A percentile compares a stretch with the other conserved stretches of the same genome.
Conservation (phyloP, 2,113 vertebrate species). For the Osmerus eperlanus region DNA sequence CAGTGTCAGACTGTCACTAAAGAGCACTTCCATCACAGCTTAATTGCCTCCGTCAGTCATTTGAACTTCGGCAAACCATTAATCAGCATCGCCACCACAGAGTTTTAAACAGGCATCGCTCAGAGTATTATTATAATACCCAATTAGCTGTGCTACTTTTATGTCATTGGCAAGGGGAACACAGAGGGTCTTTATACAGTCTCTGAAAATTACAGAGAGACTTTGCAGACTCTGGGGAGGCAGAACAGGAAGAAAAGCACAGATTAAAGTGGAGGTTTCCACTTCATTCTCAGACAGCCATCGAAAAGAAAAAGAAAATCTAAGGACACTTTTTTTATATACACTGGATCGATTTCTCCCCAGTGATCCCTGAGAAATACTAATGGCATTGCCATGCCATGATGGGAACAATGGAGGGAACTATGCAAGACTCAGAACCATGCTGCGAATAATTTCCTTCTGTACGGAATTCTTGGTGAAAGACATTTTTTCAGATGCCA, state of each 20-base stretch:
- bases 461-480: constrained; percentile 8
- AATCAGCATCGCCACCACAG: constrained; percentile 50
- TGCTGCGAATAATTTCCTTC: not conserved
- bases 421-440: constrained; percentile 10
- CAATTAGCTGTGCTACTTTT: constrained; percentile 40
- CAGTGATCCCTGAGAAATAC: constrained; percentile 25
- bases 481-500: constrained; percentile 4
- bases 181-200: constrained; percentile 46
- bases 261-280: constrained; percentile 49
- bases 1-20: constrained; percentile 36
- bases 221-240: constrained; percentile 13
- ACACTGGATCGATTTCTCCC: constrained; percentile 7
- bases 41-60: constrained; percentile 22
- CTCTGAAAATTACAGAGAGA: constrained; percentile 44
- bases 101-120: constrained; percentile 44
- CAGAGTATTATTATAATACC: constrained; percentile 52
- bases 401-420: not conserved
- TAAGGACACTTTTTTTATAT: not conserved
- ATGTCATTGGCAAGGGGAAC: constrained; percentile 45
- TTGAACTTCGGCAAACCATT: constrained; percentile 33
- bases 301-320: not conserved
- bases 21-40: constrained; percentile 32
- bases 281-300: constrained; percentile 18
- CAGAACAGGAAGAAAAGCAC: constrained; percentile 49
- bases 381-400: constrained; percentile 29